These are phyloP conservation scores for Zaprionus inermis DNA, from an alignment of 1,140 invertebrate genomes.

Conservation along the genomic window DNA sequence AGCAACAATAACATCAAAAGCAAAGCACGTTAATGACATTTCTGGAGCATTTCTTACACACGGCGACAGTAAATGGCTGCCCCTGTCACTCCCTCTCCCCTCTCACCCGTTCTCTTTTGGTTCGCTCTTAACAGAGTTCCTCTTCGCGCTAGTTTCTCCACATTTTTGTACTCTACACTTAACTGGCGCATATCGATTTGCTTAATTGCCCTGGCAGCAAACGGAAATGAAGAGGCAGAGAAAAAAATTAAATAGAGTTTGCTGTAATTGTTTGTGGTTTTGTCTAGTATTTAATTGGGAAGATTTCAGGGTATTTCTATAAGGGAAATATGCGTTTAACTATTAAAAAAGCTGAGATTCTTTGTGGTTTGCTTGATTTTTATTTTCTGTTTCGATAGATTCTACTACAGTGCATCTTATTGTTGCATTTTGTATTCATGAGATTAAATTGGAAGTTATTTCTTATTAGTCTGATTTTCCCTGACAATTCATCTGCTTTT, in stretches of 20 bases:
- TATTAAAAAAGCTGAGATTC: background rate
- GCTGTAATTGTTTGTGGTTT: conserved; percentile 1
- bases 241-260: background rate
- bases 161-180: conserved; percentile 54
- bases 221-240: background rate
- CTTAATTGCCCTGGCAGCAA: conserved; percentile 17
- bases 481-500: too few species aligned
- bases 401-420: background rate
- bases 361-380: background rate
- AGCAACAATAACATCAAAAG: conserved; percentile 47
- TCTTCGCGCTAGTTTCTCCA: conserved; percentile 67
- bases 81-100: background rate
- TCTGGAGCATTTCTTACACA: conserved; percentile 65
- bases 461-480: background rate
- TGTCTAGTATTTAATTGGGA: background rate
- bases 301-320: background rate
- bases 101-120: background rate
- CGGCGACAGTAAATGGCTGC: conserved; percentile 28
- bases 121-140: conserved; percentile 7
- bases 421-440: background rate
- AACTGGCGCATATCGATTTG: conserved; percentile 19
- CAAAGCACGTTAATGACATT: conserved; percentile 71
- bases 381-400: background rate
- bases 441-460: background rate
- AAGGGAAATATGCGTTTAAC: background rate